Base-by-base conservation (phyloP, 2,888 invertebrate genomes). In the Pandemis corylana region DNA sequence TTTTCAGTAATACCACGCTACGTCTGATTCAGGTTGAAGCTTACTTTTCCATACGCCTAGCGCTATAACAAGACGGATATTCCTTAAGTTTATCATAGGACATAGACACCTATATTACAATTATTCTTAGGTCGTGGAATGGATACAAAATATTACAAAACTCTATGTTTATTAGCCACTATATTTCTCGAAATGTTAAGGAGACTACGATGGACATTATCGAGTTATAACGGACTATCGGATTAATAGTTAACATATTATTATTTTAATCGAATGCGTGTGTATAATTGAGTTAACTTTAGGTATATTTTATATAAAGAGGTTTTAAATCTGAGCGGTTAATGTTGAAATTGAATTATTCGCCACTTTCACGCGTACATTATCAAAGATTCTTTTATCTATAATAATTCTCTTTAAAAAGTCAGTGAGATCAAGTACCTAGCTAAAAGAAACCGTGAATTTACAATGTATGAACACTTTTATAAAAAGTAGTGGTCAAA, bases 141-240 rank as follows among this genome's bases (percentile, higher is more conserved):
- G 93, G 88, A 91, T 94, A 93, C 86, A 94, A 93, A 93, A 93
- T 87, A 88, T 93, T 93, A 92, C 88, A 93, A 93, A 91, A 92
- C 80, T 84, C 82, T 83, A 84, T 84, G 75, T 76, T 74, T 72
- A 74, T 78, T 79, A 78, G 77, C 77, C 78, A 77, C 77, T 68
- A 76, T 51, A 20, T 53, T 65, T 56, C 41, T 65, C 46, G 68
- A 46, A 46, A 44, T 68, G 56, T 72, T 46, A 61, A 66, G 64
- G 59, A 9, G 28, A n/a, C 64, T 73, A 73, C 36, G 59, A 20
- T 69, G 74, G 71, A 67, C 75, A 15, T 66, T 44, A 66, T 41
- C 42, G 42, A 62, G 51, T 46, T 56, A 28, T 68, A 53, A 56
- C 49, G 41, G 65, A 63, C 44, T 70, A 59, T 59, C n/a, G n/a